phyloP scores from a whole-genome alignment of 2,113 vertebrate species.

The Platycercus adscitus region DNA sequence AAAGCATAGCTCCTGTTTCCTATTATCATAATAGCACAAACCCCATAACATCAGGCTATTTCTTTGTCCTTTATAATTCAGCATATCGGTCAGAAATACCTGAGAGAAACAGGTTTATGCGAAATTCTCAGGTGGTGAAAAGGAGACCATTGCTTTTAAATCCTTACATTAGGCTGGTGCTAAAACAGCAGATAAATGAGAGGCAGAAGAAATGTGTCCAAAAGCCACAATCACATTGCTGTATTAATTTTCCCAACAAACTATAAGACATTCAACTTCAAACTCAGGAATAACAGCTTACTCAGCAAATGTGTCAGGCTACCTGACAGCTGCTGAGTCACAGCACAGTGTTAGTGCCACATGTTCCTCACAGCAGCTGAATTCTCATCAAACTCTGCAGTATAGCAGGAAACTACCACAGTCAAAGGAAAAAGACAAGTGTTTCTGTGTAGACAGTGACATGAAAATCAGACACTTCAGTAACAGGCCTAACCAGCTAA shows the following conservation, averaged over 20 bases:
- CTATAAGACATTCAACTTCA: neutral
- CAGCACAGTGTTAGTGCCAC: neutral
- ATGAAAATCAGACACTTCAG: neutral
- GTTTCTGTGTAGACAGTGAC: neutral
- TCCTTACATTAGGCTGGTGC: neutral
- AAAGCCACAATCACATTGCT: neutral
- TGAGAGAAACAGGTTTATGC: neutral
- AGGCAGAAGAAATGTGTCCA: neutral
- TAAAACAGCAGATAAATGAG: neutral
- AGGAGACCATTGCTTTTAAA: neutral
- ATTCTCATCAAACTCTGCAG: neutral
- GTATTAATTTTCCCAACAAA: neutral
- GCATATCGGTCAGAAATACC: neutral
- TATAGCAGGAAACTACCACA: neutral
- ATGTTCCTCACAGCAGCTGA: neutral
- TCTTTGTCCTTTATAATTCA: neutral
- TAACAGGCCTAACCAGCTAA: neutral
- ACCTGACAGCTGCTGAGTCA: constrained; percentile 16
- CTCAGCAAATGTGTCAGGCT: neutral
- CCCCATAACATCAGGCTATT: neutral
- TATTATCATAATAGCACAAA: neutral
- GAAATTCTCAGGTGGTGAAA: neutral
- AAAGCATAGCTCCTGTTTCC: neutral
- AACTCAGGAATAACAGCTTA: neutral
- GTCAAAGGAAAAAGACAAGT: neutral